These are phyloP conservation scores for Rhamnusium bicolor DNA, from an alignment of 2,888 invertebrate genomes.

Conservation along the genomic window DNA sequence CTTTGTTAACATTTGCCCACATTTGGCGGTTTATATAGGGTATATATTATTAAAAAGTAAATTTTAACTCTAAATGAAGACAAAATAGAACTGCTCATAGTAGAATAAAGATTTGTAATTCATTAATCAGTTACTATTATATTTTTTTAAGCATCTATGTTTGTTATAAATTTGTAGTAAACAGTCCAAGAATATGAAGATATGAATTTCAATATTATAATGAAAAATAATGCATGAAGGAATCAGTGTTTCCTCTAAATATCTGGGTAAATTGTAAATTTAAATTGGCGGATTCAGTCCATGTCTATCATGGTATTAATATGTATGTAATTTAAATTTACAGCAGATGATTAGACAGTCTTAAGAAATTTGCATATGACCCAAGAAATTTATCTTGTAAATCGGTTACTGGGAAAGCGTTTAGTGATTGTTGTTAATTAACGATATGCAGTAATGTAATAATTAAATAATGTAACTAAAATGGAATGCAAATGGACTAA, in stretches of 20 bases:
- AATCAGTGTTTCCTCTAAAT: not conserved
- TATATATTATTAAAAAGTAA: no score
- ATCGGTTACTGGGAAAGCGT: conserved; percentile 16
- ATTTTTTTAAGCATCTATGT: no score
- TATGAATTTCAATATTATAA: not conserved
- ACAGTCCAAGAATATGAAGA: not conserved
- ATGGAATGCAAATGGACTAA: conserved; percentile 19
- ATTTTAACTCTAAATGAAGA: no score
- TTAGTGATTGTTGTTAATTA: not conserved
- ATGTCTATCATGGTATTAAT: conserved; percentile 20
- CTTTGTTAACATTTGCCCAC: no score
- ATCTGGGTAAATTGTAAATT: conserved; percentile 11
- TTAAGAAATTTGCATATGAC: conserved; percentile 33
- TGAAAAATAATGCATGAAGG: not conserved
- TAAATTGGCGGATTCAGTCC: conserved; percentile 9
- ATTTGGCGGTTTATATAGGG: no score
- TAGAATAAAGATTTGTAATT: no score
- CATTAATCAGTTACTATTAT: no score
- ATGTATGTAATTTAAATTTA: conserved; percentile 37
- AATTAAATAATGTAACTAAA: conserved; percentile 7
- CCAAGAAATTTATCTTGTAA: conserved; percentile 15
- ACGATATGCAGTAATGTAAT: not conserved
- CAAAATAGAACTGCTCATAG: no score
- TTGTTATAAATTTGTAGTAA: no score
- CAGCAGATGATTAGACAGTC: conserved; percentile 31